Percentiles rank a stretch among this genome's conserved stretches.
Evolutionary conservation across 2,113 vertebrate species (phyloP).

Genomic region (Leucopsar rothschildi): DNA sequence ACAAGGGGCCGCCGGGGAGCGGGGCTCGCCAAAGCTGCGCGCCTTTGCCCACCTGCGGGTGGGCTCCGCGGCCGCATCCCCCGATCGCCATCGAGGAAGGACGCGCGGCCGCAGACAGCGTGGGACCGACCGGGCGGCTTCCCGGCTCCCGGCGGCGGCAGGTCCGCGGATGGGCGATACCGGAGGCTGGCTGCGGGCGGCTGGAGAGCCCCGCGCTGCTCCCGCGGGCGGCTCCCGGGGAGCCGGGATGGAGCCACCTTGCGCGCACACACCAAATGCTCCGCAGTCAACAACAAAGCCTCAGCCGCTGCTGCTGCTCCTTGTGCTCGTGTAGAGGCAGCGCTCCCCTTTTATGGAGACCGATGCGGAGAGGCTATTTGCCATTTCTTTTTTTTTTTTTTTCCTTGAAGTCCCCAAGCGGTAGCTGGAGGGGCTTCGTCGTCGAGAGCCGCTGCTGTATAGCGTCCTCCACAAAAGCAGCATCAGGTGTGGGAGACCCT

Average conservation of each 20-base stretch:
- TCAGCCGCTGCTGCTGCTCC: background rate
- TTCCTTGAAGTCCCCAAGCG: background rate
- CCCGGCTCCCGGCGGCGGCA: background rate
- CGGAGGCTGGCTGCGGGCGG: background rate
- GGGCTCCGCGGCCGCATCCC: background rate
- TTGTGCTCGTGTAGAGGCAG: background rate
- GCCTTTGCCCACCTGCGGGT: too few relatives aligned
- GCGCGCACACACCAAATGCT: background rate
- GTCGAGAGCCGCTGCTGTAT: accelerated
- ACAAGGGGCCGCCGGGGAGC: too few relatives aligned
- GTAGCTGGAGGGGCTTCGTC: background rate
- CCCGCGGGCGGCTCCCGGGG: background rate
- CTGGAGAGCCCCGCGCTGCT: background rate
- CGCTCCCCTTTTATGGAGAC: background rate
- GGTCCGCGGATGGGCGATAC: background rate
- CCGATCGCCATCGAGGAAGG: too few relatives aligned
- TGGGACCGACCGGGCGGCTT: background rate
- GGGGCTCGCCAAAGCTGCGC: background rate
- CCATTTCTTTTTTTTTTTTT: too few relatives aligned
- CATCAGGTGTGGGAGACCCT: background rate
- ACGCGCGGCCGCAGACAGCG: background rate
- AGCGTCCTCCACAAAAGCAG: background rate
- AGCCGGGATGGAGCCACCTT: background rate
- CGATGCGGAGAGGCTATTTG: background rate
- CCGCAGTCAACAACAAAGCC: background rate